phyloP scores from a whole-genome alignment of 1,140 invertebrate genomes.

The Cardiocondyla obscurior region DNA sequence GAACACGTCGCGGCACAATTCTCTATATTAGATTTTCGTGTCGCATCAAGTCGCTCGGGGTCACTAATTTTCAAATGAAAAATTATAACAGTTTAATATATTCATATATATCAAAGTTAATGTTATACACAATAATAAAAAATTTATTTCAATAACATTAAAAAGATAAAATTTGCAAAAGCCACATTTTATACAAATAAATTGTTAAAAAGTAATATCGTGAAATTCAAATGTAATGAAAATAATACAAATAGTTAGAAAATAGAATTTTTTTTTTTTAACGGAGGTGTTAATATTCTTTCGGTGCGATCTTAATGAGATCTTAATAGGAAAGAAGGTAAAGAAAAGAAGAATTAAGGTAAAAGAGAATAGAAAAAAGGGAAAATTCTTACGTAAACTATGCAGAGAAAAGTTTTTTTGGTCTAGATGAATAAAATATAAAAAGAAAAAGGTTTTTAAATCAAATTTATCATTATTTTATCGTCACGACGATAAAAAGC shows the following conservation, averaged over 20 bases:
- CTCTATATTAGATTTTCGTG: slow-evolving; percentile 33
- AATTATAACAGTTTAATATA: not conserved
- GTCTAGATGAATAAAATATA: not conserved
- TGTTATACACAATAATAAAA: not conserved
- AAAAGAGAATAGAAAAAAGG: not conserved
- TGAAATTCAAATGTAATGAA: slow-evolving; percentile 4
- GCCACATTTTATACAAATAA: not conserved
- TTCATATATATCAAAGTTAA: not conserved
- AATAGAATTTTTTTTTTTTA: not conserved
- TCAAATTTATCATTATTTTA: not conserved
- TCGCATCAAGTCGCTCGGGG: not conserved
- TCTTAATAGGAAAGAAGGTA: not conserved
- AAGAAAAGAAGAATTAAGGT: not conserved
- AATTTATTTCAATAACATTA: not conserved
- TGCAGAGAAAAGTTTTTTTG: not conserved
- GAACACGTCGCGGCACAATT: slow-evolving; percentile 17
- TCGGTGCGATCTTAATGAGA: not conserved
- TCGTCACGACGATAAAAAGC: not conserved
- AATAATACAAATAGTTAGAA: not conserved
- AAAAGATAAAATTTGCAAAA: not conserved
- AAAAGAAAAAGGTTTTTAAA: not conserved
- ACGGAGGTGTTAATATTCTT: not conserved
- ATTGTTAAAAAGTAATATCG: not conserved
- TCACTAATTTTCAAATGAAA: not conserved
- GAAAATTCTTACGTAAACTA: not conserved